These are phyloP conservation scores for Plectrocnemia conspersa DNA, from an alignment of 1,140 invertebrate species.

Conservation along the genomic window DNA sequence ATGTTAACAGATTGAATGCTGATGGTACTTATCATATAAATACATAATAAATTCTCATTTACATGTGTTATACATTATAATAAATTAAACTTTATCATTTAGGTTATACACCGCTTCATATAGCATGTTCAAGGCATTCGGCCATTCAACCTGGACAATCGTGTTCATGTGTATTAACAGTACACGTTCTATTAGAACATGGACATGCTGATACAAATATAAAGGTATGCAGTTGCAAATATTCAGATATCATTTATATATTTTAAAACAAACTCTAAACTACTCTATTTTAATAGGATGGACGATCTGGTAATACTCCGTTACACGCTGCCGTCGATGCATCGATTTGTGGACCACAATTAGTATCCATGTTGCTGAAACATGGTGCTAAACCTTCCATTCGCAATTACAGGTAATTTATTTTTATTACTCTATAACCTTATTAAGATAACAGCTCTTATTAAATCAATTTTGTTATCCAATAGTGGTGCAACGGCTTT, in stretches of 20 bases:
- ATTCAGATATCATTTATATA: not conserved
- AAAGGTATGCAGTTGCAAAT: constrained; percentile 18
- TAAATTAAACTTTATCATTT: constrained; percentile 10
- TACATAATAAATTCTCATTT: not conserved
- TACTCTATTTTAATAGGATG: constrained; percentile 18
- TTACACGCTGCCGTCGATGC: constrained; percentile 22
- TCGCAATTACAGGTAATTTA: constrained; percentile 26
- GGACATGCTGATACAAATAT: constrained; percentile 25
- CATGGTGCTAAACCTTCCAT: constrained; percentile 17
- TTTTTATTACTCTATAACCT: too few relatives aligned
- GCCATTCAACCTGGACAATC: not conserved
- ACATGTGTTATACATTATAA: too few relatives aligned
- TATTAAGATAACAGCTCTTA: too few relatives aligned
- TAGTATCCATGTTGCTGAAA: constrained; percentile 17
- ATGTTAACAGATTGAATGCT: constrained; percentile 16
- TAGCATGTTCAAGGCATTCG: constrained; percentile 14
- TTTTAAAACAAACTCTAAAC: not conserved
- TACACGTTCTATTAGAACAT: constrained; percentile 25
- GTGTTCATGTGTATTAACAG: constrained; percentile 8
- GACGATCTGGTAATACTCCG: constrained; percentile 22
- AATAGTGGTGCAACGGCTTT: constrained; percentile 14
- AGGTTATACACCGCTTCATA: constrained; percentile 27
- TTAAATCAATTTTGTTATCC: constrained; percentile 8
- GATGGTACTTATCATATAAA: constrained; percentile 21
- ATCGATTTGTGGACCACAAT: constrained; percentile 14